Evolutionary conservation across 2,113 vertebrate species (phyloP), one percentile per base, ranked within the genome.

Genomic region (Hippoglossus stenolepis): DNA sequence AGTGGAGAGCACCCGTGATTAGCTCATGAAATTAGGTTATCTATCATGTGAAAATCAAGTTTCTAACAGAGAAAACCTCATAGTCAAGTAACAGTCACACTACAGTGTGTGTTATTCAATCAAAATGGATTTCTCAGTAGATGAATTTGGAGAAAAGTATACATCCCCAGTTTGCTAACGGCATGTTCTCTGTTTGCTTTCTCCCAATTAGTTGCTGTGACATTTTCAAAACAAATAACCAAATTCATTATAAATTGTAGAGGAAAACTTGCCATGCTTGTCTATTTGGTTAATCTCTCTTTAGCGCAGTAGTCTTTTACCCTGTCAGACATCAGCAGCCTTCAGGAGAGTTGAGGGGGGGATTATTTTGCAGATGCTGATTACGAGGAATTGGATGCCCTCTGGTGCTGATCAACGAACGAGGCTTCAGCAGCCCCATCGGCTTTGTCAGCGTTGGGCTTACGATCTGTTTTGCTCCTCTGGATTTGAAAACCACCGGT

Each of bases 301-400:
- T 40, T 23, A 20, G 49, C 11, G 10, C 53, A 13, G 9, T 40
- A 70, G 70, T 62, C 12, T 20, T 76, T 64, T 65, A 56, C 2
- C 4, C 76, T 80, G 79, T 85, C 57, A 67, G 77, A 66, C 75
- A 26, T 31, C 61, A 0, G 64, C 71, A 28, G 77, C 70, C 72
- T 84, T 62, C 40, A 26, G 75, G 31, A 24, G 2, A 21, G 58
- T 15, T 15, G 14, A 26, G 71, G 58, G 23, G 23, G 18, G 80
- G 84, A 85, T 91, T 91, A 87, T 72, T 75, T 90, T 91, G 80
- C 71, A 60, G 80, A 60, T 49, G 59, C 79, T 84, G 77, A 84
- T 84, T 85, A 17, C 28, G 11, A n/a, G 28, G 51, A 57, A 40
- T 17, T n/a, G 54, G 66, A 57, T 24, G 28, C n/a, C 66, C 49